A percentile compares a stretch with the other conserved stretches of the same genome.
phyloP scores from a whole-genome alignment of 2,797 vertebrate species.

The Microctenopoma lineatum region DNA sequence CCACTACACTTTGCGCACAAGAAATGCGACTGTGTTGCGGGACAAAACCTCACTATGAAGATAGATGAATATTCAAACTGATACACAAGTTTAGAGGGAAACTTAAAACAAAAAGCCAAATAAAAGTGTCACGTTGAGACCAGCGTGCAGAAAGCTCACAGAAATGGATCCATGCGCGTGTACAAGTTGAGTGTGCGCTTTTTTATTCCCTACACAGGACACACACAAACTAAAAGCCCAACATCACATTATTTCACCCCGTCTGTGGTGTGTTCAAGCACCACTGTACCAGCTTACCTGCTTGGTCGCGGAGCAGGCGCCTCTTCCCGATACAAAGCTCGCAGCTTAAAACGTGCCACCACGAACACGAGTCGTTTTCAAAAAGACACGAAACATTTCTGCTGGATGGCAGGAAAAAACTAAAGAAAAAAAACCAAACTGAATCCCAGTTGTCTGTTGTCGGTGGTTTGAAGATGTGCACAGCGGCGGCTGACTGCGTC shows the following conservation, averaged over 20 bases:
- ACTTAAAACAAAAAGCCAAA: background rate
- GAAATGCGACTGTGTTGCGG: background rate
- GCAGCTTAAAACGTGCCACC: constrained; percentile 70
- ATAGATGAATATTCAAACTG: background rate
- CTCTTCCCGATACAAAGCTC: constrained; percentile 70
- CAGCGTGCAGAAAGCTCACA: background rate
- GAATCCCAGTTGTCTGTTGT: constrained; percentile 76
- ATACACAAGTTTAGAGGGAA: background rate
- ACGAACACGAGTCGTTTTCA: constrained; percentile 68
- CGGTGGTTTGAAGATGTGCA: constrained; percentile 59
- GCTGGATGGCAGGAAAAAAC: constrained; percentile 10
- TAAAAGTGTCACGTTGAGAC: constrained; percentile 18
- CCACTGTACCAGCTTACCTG: constrained; percentile 75
- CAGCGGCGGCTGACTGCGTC: constrained; percentile 84
- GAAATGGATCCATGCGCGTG: constrained; percentile 19
- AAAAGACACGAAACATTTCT: constrained; percentile 53
- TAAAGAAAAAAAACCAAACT: constrained; percentile 32
- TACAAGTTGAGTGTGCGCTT: constrained; percentile 42
- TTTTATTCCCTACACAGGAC: constrained; percentile 9
- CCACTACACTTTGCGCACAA: constrained; percentile 11
- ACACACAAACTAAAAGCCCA: constrained; percentile 7
- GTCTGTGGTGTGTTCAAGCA: background rate
- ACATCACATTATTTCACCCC: background rate
- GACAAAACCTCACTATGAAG: background rate
- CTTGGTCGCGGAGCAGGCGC: constrained; percentile 61